phyloP scores from a whole-genome alignment of 2,797 vertebrate species.

The Malurus splendens region DNA sequence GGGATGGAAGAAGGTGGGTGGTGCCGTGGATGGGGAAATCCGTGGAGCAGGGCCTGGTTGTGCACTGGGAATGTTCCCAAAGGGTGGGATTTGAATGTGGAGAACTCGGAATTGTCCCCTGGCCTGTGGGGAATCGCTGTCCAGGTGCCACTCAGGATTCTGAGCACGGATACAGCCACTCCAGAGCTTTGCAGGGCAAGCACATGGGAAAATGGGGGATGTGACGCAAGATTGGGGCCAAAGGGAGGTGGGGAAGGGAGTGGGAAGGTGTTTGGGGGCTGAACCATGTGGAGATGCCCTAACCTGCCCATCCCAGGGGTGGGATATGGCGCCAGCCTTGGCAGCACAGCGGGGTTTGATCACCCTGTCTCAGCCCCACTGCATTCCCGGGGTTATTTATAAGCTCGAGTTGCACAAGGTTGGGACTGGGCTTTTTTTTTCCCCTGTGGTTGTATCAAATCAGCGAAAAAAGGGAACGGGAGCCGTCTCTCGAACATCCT shows the following conservation, averaged over 20 bases:
- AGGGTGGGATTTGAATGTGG: neutral
- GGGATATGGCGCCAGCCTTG: accelerated
- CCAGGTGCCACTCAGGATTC: accelerated
- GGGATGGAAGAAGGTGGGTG: neutral
- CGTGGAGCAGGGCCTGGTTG: neutral
- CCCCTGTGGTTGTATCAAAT: neutral
- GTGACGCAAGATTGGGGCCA: accelerated
- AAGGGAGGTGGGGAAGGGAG: neutral
- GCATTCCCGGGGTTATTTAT: neutral
- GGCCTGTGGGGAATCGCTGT: accelerated
- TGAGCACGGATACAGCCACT: neutral
- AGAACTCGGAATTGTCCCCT: no score
- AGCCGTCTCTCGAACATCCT: neutral
- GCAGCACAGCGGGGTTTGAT: accelerated
- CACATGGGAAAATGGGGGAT: neutral
- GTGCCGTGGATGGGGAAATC: neutral
- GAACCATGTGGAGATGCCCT: accelerated
- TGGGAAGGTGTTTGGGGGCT: no score
- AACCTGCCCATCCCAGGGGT: accelerated
- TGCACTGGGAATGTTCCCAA: neutral
- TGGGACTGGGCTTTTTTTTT: neutral
- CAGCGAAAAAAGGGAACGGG: neutral
- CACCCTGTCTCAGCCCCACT: accelerated
- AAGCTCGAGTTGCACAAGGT: neutral
- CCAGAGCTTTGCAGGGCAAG: neutral